A percentile compares a stretch with the other conserved stretches of the same genome.
Conservation (phyloP, 2,797 vertebrate species). For the Helarctos malayanus region DNA sequence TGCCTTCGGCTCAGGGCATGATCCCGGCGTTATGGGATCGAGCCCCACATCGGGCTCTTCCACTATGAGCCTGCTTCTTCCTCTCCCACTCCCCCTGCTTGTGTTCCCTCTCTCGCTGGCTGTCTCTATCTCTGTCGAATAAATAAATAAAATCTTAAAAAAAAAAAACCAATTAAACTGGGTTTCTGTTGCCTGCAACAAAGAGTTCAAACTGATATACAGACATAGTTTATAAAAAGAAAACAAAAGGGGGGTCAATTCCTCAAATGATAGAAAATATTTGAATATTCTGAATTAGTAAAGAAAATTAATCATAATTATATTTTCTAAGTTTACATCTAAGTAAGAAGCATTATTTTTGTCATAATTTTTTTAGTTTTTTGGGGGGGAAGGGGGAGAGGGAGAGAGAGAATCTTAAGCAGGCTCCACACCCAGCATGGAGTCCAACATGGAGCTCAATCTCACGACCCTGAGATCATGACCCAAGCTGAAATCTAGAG, state of each 20-base stretch:
- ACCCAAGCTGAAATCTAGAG: too few species aligned
- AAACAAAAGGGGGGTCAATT: background rate
- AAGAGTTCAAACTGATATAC: background rate
- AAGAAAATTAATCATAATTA: constrained; percentile 15
- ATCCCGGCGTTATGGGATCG: too few species aligned
- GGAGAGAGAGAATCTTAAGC: background rate
- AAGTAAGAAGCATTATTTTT: background rate
- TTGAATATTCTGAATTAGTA: background rate
- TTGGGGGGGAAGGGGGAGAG: background rate
- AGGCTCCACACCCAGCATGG: background rate
- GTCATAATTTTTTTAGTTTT: background rate
- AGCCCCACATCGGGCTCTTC: too few species aligned
- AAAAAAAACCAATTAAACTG: background rate
- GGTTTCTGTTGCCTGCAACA: constrained; percentile 8
- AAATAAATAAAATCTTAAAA: too few species aligned
- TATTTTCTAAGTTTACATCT: background rate
- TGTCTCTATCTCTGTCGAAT: too few species aligned
- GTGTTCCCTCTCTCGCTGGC: too few species aligned
- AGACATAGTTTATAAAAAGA: background rate
- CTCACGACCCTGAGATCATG: background rate
- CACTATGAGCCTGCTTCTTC: too few species aligned
- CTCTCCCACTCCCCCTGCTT: too few species aligned
- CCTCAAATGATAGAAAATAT: background rate
- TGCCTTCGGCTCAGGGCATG: too few species aligned
- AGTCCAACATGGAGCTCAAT: background rate